These are phyloP conservation scores for Numenius phaeopus DNA, from an alignment of 2,797 vertebrate species.

Conservation along the genomic window DNA sequence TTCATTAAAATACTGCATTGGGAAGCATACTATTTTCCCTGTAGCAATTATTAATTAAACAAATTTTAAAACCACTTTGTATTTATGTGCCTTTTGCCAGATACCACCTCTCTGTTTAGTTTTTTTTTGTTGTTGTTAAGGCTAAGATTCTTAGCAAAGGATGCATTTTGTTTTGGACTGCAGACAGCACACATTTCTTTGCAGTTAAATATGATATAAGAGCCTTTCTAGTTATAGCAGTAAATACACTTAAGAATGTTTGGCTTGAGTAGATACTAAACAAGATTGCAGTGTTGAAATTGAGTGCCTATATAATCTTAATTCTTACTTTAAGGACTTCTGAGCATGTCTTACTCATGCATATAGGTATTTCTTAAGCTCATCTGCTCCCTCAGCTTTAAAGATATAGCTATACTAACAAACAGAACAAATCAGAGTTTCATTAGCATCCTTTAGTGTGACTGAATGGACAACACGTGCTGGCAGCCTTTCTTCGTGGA, in stretches of 20 bases:
- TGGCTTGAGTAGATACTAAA: background rate
- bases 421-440: background rate
- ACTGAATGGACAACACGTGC: background rate
- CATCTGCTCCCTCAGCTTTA: background rate
- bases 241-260: background rate
- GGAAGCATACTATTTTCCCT: constrained; percentile 26
- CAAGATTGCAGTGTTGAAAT: background rate
- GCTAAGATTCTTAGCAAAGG: background rate
- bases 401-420: background rate
- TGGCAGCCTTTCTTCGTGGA: background rate
- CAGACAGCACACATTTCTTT: background rate
- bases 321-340: background rate
- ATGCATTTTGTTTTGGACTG: background rate
- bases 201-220: background rate
- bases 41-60: constrained; percentile 29
- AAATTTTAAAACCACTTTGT: background rate
- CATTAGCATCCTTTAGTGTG: background rate
- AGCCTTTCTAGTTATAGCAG: background rate
- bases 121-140: background rate
- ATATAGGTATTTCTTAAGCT: background rate
- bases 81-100: constrained; percentile 11
- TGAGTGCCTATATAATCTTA: background rate
- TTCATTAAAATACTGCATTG: constrained; percentile 38
- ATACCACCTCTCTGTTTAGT: background rate
- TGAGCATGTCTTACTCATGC: background rate